Percentiles rank a stretch among this genome's conserved stretches.
Conservation (phyloP, 2,113 vertebrate species). For the Syngnathus scovelli region DNA sequence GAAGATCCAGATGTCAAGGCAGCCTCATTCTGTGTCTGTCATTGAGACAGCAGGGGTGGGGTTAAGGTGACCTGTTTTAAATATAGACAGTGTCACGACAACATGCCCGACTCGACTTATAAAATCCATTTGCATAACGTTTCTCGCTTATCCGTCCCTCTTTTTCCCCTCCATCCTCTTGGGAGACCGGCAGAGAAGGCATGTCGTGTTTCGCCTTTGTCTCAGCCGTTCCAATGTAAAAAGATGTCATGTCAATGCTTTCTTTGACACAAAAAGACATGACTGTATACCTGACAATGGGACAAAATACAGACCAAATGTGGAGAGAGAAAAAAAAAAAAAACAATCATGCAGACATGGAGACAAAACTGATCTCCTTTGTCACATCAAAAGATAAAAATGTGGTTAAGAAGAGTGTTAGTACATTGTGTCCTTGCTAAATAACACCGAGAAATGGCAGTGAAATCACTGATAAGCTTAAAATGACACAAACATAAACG, state of each 20-base stretch:
- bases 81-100: constrained; percentile 77
- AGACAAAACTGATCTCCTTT: constrained; percentile 25
- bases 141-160: constrained; percentile 49
- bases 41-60: constrained; percentile 65
- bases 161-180: constrained; percentile 20
- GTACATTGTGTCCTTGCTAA: constrained; percentile 28
- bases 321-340: constrained; percentile 7
- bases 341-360: not conserved
- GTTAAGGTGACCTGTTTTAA: constrained; percentile 78
- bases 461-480: constrained; percentile 23
- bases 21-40: constrained; percentile 65
- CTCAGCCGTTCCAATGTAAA: constrained; percentile 46
- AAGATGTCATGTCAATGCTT: constrained; percentile 57
- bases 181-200: constrained; percentile 42
- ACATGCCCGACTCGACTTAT: constrained; percentile 70
- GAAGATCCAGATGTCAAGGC: constrained; percentile 70
- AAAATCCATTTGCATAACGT: constrained; percentile 70
- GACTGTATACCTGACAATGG: constrained; percentile 23
- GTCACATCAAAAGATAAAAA: constrained; percentile 40
- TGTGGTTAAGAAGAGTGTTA: constrained; percentile 23
- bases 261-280: constrained; percentile 33
- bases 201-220: constrained; percentile 50
- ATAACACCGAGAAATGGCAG: constrained; percentile 14
- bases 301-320: constrained; percentile 17
- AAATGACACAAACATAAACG: constrained; percentile 28